Base-by-base conservation (phyloP, 2,888 invertebrate species). In the Leucophenga maculata region DNA sequence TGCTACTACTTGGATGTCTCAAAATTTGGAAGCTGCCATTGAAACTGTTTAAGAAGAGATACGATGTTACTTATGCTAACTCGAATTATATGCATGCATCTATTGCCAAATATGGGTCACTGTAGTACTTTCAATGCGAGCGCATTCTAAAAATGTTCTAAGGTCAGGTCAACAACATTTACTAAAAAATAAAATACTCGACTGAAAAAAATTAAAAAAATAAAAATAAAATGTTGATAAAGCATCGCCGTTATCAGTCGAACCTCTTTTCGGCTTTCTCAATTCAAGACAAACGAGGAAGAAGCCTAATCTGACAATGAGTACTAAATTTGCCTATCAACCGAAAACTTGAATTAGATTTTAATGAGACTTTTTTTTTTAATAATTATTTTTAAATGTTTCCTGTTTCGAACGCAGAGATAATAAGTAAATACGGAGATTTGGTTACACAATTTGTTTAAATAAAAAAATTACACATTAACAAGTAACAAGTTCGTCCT, bases 291-390 rank as follows among this genome's bases (percentile, higher is more conserved):
- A 22, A 14, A 18, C 20, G 39, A 11, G 18, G 44, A 52, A 46
- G 44, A 67, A 22, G 1, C 39, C 39, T 39, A 39, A 39, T 39
- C 39, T 39, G 39, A 39, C 39, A 39, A 39, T 39, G 39, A 54
- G 39, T 16, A 54, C 20, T 16, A 31, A 62, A 31, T 65, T 65
- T 16, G 54, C 52, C 65, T 65, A 65, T 52, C 46, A 50, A 65
- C 46, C 26, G n/a, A 65, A 52, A 39, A 65, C n/a, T 64, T 65
- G 26, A 52, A 52, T 65, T 26, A 2, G 65, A 65, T 26, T 48
- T 64, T 64, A 16, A 20, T 48, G 32, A 32, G 52, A 65, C 18
- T 32, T 52, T 54, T 22, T 55, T 20, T 65, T 65, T 31, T 1
- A 18, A 60, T 60, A 16, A 60, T 39, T 60, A 6, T 26, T 16